Conservation (phyloP, 2,888 invertebrate genomes). For the Nasonia oneida region DNA sequence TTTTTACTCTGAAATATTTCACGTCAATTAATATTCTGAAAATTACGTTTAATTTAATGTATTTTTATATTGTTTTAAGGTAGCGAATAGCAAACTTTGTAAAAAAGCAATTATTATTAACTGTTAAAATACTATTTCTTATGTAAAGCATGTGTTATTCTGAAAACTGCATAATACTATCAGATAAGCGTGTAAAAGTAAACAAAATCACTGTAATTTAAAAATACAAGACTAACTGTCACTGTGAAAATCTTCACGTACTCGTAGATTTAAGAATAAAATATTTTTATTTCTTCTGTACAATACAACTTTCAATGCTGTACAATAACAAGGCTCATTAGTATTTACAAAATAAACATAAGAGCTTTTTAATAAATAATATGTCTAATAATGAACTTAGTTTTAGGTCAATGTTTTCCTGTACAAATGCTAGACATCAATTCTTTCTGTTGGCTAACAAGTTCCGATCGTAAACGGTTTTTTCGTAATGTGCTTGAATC, state of each 20-base stretch:
- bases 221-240: neutral
- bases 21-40: conserved; percentile 14
- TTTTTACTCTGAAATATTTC: neutral
- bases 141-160: too few relatives aligned
- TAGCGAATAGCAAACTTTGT: conserved; percentile 22
- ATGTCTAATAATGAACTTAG: conserved; percentile 16
- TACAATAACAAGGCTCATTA: conserved; percentile 5
- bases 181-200: neutral
- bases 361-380: conserved; percentile 54
- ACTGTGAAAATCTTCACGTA: conserved; percentile 9
- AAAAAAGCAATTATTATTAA: conserved; percentile 11
- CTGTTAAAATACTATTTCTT: neutral
- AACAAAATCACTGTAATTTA: conserved; percentile 18
- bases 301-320: neutral
- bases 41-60: conserved; percentile 12
- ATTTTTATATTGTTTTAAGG: conserved; percentile 29
- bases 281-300: conserved; percentile 59
- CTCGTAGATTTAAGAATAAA: conserved; percentile 48
- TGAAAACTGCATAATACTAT: neutral
- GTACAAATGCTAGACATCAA: neutral
- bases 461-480: conserved; percentile 13
- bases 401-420: neutral
- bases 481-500: neutral
- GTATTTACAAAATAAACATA: conserved; percentile 54
- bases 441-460: neutral